A percentile compares a stretch with the other conserved stretches of the same genome.
phyloP scores from a whole-genome alignment of 2,797 vertebrate species.

The Enteromius treurensis region DNA sequence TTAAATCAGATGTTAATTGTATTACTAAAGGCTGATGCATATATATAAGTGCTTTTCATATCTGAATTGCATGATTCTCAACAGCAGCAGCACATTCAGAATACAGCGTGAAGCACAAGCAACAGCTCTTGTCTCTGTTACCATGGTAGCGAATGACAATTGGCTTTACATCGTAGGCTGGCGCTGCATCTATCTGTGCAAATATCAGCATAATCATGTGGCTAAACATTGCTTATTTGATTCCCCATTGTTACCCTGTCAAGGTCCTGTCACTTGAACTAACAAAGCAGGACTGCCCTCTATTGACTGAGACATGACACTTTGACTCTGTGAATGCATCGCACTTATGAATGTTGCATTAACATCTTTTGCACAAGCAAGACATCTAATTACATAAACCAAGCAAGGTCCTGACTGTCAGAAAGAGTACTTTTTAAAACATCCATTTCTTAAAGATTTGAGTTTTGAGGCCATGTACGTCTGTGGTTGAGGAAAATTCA shows the following conservation, averaged over 20 bases:
- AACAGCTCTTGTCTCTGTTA: slow-evolving; percentile 60
- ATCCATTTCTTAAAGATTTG: background rate
- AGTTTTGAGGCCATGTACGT: background rate
- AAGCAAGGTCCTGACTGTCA: background rate
- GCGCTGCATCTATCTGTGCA: slow-evolving; percentile 61
- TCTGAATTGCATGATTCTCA: slow-evolving; percentile 33
- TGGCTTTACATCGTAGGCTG: slow-evolving; percentile 63
- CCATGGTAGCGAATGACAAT: slow-evolving; percentile 66
- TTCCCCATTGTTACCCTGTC: slow-evolving; percentile 34
- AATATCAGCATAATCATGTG: slow-evolving; percentile 64
- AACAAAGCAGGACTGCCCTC: slow-evolving; percentile 31
- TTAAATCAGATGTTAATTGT: background rate
- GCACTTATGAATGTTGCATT: background rate
- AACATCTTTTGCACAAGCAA: background rate
- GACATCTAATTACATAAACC: background rate
- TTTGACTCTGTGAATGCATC: slow-evolving; percentile 8
- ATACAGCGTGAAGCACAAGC: slow-evolving; percentile 55
- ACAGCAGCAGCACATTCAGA: slow-evolving; percentile 53
- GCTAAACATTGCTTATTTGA: slow-evolving; percentile 52
- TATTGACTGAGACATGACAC: slow-evolving; percentile 9
- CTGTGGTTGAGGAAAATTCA: background rate
- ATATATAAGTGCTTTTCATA: slow-evolving; percentile 36
- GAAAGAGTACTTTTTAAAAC: background rate
- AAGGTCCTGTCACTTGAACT: slow-evolving; percentile 36
- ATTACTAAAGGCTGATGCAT: background rate